These are phyloP conservation scores for Polyodon spathula DNA, from an alignment of 2,113 vertebrate genomes.

Conservation along the genomic window DNA sequence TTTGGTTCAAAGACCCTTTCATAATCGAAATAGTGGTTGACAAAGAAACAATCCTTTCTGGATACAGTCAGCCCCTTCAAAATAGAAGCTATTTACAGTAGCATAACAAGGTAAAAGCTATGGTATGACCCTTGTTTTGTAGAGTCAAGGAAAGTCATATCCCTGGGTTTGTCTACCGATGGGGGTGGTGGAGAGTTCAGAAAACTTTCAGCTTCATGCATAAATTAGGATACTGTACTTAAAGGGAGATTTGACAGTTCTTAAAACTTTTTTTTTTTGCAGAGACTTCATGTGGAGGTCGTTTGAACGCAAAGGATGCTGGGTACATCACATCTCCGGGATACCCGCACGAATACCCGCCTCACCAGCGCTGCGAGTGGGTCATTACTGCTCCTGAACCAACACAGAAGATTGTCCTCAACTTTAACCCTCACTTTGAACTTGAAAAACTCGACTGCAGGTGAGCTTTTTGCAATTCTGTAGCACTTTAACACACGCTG, in stretches of 20 bases:
- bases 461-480: conserved; percentile 38
- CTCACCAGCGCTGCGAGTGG: conserved; percentile 95
- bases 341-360: conserved; percentile 94
- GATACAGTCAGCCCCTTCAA: too few relatives aligned
- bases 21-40: background rate
- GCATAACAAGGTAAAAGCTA: too few relatives aligned
- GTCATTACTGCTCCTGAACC: conserved; percentile 81
- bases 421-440: conserved; percentile 98
- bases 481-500: background rate
- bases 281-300: conserved; percentile 70
- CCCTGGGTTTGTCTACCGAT: too few relatives aligned
- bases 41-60: background rate
- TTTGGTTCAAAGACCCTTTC: background rate
- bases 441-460: conserved; percentile 97
- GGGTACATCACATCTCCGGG: conserved; percentile 95
- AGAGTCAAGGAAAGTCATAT: too few relatives aligned
- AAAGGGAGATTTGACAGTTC: background rate
- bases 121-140: too few relatives aligned
- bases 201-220: too few relatives aligned
- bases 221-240: background rate
- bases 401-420: conserved; percentile 90
- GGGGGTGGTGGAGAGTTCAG: too few relatives aligned
- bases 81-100: background rate
- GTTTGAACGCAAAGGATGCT: conserved; percentile 79
- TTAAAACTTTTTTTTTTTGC: conserved; percentile 19